Evolutionary conservation across 2,888 invertebrate species (phyloP), one percentile per base, ranked within the genome.

Genomic region (Dione vanillae): DNA sequence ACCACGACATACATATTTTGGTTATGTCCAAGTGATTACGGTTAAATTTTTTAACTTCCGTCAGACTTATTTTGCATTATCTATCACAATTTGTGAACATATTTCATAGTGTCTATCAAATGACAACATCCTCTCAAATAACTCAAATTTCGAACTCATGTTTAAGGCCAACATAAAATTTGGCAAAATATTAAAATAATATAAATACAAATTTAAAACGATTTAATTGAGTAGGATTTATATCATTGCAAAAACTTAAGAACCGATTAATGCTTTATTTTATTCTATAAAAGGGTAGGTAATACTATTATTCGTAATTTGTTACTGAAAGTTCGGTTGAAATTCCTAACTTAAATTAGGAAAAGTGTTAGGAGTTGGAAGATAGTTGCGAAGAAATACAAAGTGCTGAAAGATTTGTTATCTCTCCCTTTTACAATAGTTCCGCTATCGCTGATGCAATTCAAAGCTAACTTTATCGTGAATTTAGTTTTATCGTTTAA

Each of bases 321-420:
- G 14, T 59, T 59, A 59, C 20, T 12, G 12, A 14, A 59, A 59
- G 58, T 59, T 41, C 2, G 14, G 41, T 19, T 14, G 10, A 59
- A 59, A 41, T 59, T 59, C 7, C 19, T 41, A 59, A 59, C 43
- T 41, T 59, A 43, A 43, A 59, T 43, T 59, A 59, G 59, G 43
- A 59, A 59, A 43, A 59, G 59, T 59, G 43, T 59, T 59, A 14
- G 43, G 5, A 59, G 59, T 59, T 59, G 11, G 27, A 6, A 43
- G 43, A 59, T 59, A 59, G 41, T 59, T 59, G 41, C n/a, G 10
- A 59, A 59, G 59, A 59, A 59, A 43, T 43, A 59, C 43, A 43
- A 43, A 43, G 43, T 59, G 20, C 59, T 59, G 59, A 59, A 16
- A 59, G 59, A 59, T 59, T 59, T 43, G 59, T 59, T 59, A 43